Base-by-base conservation (phyloP, 2,113 vertebrate genomes). In the Percina caprodes region DNA sequence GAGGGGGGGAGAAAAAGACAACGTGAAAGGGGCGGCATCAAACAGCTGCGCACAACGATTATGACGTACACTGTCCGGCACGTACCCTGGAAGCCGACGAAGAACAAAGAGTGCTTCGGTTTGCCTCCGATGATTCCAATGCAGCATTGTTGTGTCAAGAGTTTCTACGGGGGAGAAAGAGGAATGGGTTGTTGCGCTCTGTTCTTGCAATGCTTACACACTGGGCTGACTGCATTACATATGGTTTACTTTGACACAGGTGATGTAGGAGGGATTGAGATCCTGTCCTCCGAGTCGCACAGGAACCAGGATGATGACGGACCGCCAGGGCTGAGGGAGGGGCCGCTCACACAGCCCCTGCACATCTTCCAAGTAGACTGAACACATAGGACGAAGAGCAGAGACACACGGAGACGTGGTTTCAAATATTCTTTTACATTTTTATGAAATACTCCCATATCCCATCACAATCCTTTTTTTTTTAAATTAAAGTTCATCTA, bases 61-160 rank as follows among this genome's bases (percentile, higher is more conserved):
- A 8, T 26, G 12, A 63, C 3, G 14, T 2, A 35, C 21, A 2
- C 4, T 49, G 23, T 3, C 0, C 21, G 14, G 7, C 3, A 30
- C 93, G 61, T 92, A 98, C 97, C 96, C 92, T 98, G 97, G 86
- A 95, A 98, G 45, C 97, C 97, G 1, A 97, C 61, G 21, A 98
- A 98, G 84, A 96, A 98, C 21, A 98, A 89, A 0, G 97, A 98
- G 73, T 98, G 97, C 69, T 96, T 96, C 0, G 97, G 97, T 87
- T 96, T 97, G 14, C 97, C 97, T 0, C 97, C 97, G 6, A 98
- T 97, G 86, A 98, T 98, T 46, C 97, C 97, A 13, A 98, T 90
- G 84, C 97, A 98, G 82, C 94, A 93, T 14, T 94, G 91, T 24
- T 97, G 93, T 46, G 88, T 89, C 79, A 98, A 92, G n/a, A 98